Percentiles rank a stretch among this genome's conserved stretches.
These are phyloP conservation scores for Mimas tiliae DNA, from an alignment of 2,888 invertebrate genomes.

Conservation along the genomic window DNA sequence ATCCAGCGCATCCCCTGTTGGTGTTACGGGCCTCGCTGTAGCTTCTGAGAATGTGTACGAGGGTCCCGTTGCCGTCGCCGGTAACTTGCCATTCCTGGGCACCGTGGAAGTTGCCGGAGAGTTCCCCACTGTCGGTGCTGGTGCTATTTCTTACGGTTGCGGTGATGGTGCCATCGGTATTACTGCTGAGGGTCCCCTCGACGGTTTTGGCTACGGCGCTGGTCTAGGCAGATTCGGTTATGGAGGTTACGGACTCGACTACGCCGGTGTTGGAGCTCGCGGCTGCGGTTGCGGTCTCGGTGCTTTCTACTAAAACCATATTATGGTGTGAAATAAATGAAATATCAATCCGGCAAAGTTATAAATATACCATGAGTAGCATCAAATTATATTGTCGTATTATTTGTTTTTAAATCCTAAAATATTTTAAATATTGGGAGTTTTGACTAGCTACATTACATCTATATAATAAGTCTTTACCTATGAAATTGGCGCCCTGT, in stretches of 20 bases:
- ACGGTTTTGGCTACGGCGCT: constrained; percentile 14
- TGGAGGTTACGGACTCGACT: constrained; percentile 22
- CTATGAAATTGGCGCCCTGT: no score
- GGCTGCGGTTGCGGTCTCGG: constrained; percentile 19
- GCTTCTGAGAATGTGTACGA: constrained; percentile 36
- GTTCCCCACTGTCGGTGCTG: neutral
- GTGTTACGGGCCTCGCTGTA: constrained; percentile 31
- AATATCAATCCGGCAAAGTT: neutral
- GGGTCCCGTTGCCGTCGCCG: constrained; percentile 32
- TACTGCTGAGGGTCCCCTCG: constrained; percentile 24
- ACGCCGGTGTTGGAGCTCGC: constrained; percentile 16
- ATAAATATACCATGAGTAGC: neutral
- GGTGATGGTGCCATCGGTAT: constrained; percentile 28
- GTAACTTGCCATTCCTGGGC: constrained; percentile 12
- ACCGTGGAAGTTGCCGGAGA: neutral
- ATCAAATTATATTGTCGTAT: no score
- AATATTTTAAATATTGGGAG: no score
- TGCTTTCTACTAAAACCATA: neutral
- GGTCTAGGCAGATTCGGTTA: constrained; percentile 21
- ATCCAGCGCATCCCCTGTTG: constrained; percentile 31
- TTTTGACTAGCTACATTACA: no score
- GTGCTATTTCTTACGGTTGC: neutral
- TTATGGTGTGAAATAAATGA: neutral
- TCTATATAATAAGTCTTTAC: no score
- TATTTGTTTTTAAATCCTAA: no score